phyloP scores from a whole-genome alignment of 1,140 invertebrate genomes.

The Copidosoma floridanum region DNA sequence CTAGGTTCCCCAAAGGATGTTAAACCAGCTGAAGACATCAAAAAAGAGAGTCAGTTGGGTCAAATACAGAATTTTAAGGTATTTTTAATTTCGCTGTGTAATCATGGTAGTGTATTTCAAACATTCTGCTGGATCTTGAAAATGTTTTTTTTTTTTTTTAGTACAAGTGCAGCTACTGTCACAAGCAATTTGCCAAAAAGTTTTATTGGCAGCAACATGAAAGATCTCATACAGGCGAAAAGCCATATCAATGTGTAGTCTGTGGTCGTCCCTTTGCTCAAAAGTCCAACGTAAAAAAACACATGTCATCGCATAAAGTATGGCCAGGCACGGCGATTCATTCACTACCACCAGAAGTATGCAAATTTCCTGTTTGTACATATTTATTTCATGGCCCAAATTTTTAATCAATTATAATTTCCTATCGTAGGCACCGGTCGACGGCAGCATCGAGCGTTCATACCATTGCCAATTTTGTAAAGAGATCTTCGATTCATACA shows the following conservation, averaged over 20 bases:
- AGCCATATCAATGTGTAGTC: constrained; percentile 65
- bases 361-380: constrained; percentile 5
- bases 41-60: constrained; percentile 31
- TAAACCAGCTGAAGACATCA: constrained; percentile 19
- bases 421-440: constrained; percentile 41
- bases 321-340: constrained; percentile 53
- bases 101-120: too few relatives aligned
- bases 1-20: constrained; percentile 1
- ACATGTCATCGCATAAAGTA: constrained; percentile 68
- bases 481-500: constrained; percentile 54
- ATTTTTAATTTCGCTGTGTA: too few relatives aligned
- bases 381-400: neutral
- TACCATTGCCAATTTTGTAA: constrained; percentile 56
- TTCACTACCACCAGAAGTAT: constrained; percentile 51
- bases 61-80: constrained; percentile 51
- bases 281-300: constrained; percentile 71
- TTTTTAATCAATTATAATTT: too few relatives aligned
- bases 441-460: constrained; percentile 51
- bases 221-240: constrained; percentile 62
- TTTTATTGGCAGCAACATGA: constrained; percentile 60
- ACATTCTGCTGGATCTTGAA: too few relatives aligned
- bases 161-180: constrained; percentile 57
- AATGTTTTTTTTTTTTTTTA: constrained; percentile 38
- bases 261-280: constrained; percentile 63
- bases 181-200: constrained; percentile 59